Conservation (phyloP, 2,888 invertebrate species). For the Meta bourneti region DNA sequence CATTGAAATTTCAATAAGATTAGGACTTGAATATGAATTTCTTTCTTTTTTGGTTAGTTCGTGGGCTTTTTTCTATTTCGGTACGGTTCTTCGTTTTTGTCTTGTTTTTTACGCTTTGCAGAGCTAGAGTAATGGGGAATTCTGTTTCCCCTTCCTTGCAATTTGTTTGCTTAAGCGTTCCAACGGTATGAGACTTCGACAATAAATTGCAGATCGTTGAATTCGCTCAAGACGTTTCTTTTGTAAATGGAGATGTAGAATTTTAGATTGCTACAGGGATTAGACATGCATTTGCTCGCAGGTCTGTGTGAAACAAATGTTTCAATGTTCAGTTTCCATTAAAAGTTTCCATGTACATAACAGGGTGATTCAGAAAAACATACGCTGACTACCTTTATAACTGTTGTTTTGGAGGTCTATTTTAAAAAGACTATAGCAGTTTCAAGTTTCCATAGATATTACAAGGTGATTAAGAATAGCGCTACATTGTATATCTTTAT, state of each 20-base stretch:
- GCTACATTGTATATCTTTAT: too few species aligned
- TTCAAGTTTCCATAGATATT: too few species aligned
- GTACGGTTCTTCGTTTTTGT: neutral
- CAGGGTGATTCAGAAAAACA: too few species aligned
- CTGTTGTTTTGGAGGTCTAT: too few species aligned
- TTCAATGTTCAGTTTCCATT: too few species aligned
- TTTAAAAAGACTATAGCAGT: too few species aligned
- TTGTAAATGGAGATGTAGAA: neutral
- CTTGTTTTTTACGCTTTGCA: neutral
- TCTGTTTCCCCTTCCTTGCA: neutral
- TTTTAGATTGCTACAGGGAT: neutral
- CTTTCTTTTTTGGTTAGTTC: neutral
- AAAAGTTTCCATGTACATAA: too few species aligned
- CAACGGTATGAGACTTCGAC: neutral
- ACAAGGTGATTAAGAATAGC: too few species aligned
- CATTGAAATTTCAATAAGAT: slow-evolving; percentile 17
- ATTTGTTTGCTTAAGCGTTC: neutral
- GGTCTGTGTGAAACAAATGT: too few species aligned
- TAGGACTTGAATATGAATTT: neutral
- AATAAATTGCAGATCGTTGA: neutral
- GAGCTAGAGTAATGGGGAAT: neutral
- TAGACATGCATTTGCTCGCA: too few species aligned
- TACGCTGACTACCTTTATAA: too few species aligned
- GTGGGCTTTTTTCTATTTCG: neutral
- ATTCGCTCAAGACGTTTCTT: neutral